Evolutionary conservation across 2,888 invertebrate species (phyloP).

Genomic region (Orthosia gothica): DNA sequence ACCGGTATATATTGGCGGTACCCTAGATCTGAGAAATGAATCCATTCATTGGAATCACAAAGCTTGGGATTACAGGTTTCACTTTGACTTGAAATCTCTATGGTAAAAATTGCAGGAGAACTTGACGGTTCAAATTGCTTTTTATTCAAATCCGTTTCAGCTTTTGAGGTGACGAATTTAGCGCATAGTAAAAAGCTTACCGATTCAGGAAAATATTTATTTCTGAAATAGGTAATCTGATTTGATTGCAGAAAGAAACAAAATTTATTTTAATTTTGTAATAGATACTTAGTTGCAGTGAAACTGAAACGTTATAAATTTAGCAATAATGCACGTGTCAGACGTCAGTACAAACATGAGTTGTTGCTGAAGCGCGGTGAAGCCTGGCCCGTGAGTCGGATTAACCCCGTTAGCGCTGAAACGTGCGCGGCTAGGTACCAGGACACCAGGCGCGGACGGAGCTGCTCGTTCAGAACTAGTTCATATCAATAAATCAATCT

Average conservation of each 20-base stretch:
- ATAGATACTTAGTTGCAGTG: constrained; percentile 12
- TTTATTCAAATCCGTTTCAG: neutral
- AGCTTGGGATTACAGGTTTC: neutral
- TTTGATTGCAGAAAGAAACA: constrained; percentile 15
- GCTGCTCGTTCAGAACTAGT: constrained; percentile 30
- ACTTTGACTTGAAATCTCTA: neutral
- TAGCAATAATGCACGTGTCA: constrained; percentile 20
- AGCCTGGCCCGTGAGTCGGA: constrained; percentile 55
- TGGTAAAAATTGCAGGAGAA: neutral
- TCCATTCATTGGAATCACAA: neutral
- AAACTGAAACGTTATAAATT: constrained; percentile 28
- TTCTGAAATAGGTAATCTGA: too few species aligned
- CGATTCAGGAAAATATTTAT: neutral
- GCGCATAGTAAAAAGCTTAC: neutral
- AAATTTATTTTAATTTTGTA: neutral
- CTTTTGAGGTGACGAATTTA: neutral
- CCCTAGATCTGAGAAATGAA: constrained; percentile 6
- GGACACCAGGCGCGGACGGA: constrained; percentile 30
- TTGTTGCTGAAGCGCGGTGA: constrained; percentile 41
- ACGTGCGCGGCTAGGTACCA: constrained; percentile 36
- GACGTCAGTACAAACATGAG: constrained; percentile 11
- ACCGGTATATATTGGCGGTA: constrained; percentile 7
- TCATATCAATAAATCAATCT: constrained; percentile 46
- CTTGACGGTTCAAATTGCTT: neutral
- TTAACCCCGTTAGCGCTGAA: constrained; percentile 61